These are phyloP conservation scores for Anneissia japonica DNA, from an alignment of 35 echinoderm and acorn worm genomes.

Conservation along the genomic window DNA sequence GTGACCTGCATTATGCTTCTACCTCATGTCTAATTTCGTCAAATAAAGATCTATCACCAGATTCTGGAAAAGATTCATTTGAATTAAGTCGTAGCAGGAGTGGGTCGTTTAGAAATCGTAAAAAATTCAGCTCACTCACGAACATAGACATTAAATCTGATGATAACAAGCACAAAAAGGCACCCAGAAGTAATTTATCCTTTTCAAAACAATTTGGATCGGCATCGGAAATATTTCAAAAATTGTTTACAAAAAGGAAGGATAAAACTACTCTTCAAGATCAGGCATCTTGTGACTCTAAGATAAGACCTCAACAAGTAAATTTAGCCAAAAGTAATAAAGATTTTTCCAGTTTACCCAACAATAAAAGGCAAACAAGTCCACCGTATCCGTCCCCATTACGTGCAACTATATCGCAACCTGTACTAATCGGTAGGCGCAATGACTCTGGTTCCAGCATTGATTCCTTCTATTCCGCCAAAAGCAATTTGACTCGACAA, in stretches of 20 bases:
- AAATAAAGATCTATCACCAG: not conserved
- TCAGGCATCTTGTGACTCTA: not conserved
- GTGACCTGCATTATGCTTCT: not conserved
- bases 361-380: not conserved
- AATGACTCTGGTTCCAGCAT: not conserved
- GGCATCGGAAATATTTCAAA: constrained; percentile 71
- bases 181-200: constrained; percentile 15
- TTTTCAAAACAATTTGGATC: constrained; percentile 91
- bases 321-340: not conserved
- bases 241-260: constrained; percentile 57
- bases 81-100: not conserved
- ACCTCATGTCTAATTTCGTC: not conserved
- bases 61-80: not conserved
- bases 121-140: not conserved
- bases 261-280: not conserved
- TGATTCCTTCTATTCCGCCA: not conserved
- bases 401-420: constrained; percentile 58
- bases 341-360: not conserved
- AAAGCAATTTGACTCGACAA: not conserved
- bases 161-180: not conserved
- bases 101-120: not conserved
- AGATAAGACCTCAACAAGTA: not conserved
- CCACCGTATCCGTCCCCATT: constrained; percentile 68
- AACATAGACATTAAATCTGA: not conserved
- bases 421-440: not conserved